Base-by-base conservation (phyloP, 2,888 invertebrate species). In the Cyclophora albipunctata region DNA sequence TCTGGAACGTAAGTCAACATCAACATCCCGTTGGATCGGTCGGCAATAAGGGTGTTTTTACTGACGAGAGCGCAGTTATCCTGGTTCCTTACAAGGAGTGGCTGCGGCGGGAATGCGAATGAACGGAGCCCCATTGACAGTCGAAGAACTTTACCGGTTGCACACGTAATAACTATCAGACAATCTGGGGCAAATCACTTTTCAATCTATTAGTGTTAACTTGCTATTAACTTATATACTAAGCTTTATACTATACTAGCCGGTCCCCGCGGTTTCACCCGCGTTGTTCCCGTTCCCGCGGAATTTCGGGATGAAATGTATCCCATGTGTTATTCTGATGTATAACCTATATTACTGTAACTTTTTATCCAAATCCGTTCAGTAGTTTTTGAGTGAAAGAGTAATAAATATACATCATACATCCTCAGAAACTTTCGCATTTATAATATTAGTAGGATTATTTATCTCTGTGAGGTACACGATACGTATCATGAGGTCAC, bases 41-140 rank as follows among this genome's bases (percentile, higher is more conserved):
- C 63, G 59, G 75, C 79, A 80, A 81, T 82, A 82, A 82, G 75
- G 67, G 54, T 61, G 64, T 78, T 80, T 79, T 79, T 80, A 70
- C 75, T 47, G 56, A 61, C 68, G 61, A 60, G 64, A 68, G 64
- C 80, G 81, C 84, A 75, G 83, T 82, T 84, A 83, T 75, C 74
- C 80, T 76, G 78, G 76, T 75, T 69, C 84, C 84, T 61, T 84
- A 81, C 66, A 84, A 70, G 84, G 84, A 75, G 71, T 55, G 78
- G 72, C 75, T 69, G 58, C 74, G 57, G 60, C 64, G 62, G 66
- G 78, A 37, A 37, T 37, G 37, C 37, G 37, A 20, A 20, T 20
- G 84, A 79, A 84, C 82, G 83, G 74, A 45, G 67, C 68, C 49
- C 53, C 55, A 59, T 58, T 54, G 53, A 56, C 57, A 20, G 20